A percentile compares a stretch with the other conserved stretches of the same genome.
Evolutionary conservation across 2,113 vertebrate species (phyloP).

Genomic region (Chelonoidis abingdonii): DNA sequence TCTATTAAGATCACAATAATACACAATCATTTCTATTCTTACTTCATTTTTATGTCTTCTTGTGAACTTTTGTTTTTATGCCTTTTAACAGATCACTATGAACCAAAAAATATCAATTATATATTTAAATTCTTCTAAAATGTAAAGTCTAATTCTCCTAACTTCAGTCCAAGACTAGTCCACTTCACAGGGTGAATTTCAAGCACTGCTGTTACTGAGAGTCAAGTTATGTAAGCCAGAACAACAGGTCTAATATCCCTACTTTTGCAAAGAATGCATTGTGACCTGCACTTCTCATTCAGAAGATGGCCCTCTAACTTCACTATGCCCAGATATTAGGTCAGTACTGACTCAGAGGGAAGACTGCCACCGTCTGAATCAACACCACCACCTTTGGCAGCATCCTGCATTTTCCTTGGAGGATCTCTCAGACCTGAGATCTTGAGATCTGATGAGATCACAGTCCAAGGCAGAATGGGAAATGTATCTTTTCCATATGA

Average conservation of each 20-base stretch:
- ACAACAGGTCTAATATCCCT: not conserved
- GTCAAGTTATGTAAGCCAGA: not conserved
- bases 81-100: not conserved
- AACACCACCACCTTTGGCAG: not conserved
- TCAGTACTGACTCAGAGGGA: conserved; percentile 14
- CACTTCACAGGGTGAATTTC: not conserved
- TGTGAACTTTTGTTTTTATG: not conserved
- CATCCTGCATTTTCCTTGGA: not conserved
- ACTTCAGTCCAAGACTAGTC: not conserved
- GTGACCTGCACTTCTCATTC: not conserved
- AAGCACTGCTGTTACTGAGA: not conserved
- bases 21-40: not conserved
- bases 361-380: not conserved
- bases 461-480: conserved; percentile 19
- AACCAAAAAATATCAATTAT: not conserved
- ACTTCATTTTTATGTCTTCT: not conserved
- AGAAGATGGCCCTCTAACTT: not conserved
- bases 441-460: not conserved
- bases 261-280: not conserved
- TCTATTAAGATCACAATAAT: not conserved
- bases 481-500: conserved; percentile 11
- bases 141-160: not conserved
- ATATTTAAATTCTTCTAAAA: not conserved
- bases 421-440: not conserved
- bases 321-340: not conserved